Conservation (phyloP, 2,113 vertebrate species). For the Gadus macrocephalus region DNA sequence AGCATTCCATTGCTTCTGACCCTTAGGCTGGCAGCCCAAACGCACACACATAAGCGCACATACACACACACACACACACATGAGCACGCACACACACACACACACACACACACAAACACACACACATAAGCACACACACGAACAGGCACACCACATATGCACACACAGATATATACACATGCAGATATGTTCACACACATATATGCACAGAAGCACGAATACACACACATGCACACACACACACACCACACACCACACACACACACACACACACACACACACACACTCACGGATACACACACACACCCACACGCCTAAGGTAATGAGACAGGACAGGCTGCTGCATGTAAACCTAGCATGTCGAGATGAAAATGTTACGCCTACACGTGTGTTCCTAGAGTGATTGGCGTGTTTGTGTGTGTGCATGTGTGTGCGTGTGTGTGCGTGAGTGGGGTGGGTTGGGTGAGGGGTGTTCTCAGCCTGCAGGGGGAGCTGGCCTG, state of each 20-base stretch:
- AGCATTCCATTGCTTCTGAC: no score
- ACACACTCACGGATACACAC: conserved; percentile 18
- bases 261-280: conserved; percentile 2
- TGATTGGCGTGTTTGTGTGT: neutral
- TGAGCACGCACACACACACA: no score
- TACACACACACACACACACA: no score
- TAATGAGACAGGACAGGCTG: conserved; percentile 18
- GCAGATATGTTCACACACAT: no score
- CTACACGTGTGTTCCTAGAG: conserved; percentile 29
- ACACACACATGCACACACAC: neutral
- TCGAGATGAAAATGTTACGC: conserved; percentile 20
- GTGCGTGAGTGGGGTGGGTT: neutral
- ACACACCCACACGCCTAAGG: conserved; percentile 30
- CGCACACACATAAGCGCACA: no score
- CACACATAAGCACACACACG: no score
- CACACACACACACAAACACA: no score
- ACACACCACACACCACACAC: conserved; percentile 8
- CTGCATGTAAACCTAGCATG: conserved; percentile 29
- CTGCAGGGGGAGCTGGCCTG: conserved; percentile 11
- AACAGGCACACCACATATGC: no score
- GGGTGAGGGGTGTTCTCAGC: conserved; percentile 19
- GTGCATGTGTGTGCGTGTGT: no score
- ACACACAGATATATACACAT: no score
- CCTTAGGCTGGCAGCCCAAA: no score
- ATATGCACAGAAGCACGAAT: no score